Evolutionary conservation across 2,113 vertebrate genomes (phyloP).

Genomic region (Ptyas mucosa): DNA sequence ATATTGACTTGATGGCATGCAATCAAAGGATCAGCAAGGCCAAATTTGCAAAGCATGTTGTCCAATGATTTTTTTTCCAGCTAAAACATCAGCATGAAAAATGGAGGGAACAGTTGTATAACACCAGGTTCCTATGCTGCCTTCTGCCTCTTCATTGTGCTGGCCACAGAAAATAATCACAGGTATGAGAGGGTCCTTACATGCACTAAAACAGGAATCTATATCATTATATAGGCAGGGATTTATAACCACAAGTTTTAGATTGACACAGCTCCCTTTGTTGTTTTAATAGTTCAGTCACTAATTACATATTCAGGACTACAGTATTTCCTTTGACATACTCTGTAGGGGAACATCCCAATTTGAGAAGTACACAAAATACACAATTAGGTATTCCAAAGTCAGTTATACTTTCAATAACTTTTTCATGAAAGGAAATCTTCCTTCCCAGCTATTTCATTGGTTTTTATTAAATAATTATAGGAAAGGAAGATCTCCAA

Average conservation of each 20-base stretch:
- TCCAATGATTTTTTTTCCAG: constrained; percentile 1
- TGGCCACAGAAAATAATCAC: neutral
- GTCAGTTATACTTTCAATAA: neutral
- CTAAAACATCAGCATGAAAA: neutral
- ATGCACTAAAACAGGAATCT: neutral
- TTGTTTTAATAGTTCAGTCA: neutral
- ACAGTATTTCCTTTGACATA: neutral
- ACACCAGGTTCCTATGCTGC: neutral
- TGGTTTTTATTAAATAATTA: neutral
- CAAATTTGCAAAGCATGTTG: neutral
- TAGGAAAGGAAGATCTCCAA: neutral
- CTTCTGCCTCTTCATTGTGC: neutral
- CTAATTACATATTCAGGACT: neutral
- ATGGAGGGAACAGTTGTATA: neutral
- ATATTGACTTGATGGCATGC: neutral
- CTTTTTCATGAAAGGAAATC: neutral
- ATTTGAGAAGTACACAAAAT: neutral
- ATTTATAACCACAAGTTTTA: neutral
- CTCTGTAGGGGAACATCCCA: too few relatives aligned
- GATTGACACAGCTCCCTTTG: neutral
- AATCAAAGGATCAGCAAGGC: neutral
- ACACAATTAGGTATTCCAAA: neutral
- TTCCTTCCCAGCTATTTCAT: neutral
- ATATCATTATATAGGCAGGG: neutral
- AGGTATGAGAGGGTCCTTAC: neutral